Conservation (phyloP, 1,140 invertebrate species). For the Philotrypesis tridentata region DNA sequence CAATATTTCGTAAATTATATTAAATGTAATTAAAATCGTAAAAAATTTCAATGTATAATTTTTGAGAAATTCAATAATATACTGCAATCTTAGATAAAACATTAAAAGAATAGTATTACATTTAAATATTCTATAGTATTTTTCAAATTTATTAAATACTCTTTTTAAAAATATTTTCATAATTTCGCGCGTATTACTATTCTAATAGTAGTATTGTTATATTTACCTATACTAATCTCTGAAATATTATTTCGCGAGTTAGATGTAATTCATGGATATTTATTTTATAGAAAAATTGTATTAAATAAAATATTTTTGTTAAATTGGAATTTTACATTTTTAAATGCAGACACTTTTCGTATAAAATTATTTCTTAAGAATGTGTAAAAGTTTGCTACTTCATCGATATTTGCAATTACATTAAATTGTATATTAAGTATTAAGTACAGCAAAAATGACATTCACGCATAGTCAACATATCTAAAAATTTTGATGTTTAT, state of each 20-base stretch:
- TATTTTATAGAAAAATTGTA: not conserved
- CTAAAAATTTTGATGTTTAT: not conserved
- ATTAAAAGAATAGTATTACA: not conserved
- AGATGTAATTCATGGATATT: not conserved
- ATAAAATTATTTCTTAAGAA: not conserved
- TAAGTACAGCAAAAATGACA: not conserved
- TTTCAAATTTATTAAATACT: not conserved
- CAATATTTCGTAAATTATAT: not conserved
- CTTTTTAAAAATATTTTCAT: not conserved
- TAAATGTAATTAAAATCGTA: not conserved
- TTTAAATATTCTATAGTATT: not conserved
- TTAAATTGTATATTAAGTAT: not conserved
- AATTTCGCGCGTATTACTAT: not conserved
- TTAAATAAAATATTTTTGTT: not conserved
- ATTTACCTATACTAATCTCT: not conserved
- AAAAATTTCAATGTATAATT: not conserved
- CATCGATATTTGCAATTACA: slow-evolving; percentile 10
- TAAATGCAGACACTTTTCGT: slow-evolving; percentile 18
- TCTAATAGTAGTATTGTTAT: not conserved
- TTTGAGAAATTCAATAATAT: not conserved
- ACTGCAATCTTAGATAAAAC: not conserved
- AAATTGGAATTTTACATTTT: not conserved
- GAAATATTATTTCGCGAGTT: not conserved
- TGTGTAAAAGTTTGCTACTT: not conserved
- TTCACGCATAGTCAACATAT: not conserved